Conservation (phyloP, 2,888 invertebrate species). For the Masnerella sp. region DNA sequence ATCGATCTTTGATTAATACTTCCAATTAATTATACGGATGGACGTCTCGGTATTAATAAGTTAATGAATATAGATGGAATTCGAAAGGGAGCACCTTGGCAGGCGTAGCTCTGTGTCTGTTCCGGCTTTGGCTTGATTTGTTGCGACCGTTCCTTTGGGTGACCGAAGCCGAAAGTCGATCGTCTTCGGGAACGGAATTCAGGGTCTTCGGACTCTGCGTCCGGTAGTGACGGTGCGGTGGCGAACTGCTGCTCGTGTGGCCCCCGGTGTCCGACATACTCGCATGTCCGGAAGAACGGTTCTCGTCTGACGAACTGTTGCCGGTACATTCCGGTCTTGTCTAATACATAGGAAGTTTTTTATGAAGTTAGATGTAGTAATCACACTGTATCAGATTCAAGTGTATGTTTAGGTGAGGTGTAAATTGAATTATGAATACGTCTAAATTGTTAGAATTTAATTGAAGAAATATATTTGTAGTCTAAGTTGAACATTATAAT, state of each 20-base stretch:
- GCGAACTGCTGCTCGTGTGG: slow-evolving; percentile 80
- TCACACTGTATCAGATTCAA: too few relatives aligned
- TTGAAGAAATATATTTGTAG: too few relatives aligned
- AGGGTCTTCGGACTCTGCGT: slow-evolving; percentile 79
- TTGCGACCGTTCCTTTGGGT: slow-evolving; percentile 83
- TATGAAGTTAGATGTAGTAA: not conserved
- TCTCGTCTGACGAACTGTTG: slow-evolving; percentile 92
- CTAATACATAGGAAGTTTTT: slow-evolving; percentile 63
- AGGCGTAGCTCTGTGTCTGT: slow-evolving; percentile 83
- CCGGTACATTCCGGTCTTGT: slow-evolving; percentile 83
- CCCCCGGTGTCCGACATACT: slow-evolving; percentile 95
- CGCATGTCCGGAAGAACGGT: slow-evolving; percentile 94
- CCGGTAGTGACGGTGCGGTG: slow-evolving; percentile 79
- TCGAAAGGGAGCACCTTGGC: slow-evolving; percentile 80
- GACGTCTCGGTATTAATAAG: too few relatives aligned
- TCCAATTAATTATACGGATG: too few relatives aligned
- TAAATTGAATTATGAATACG: too few relatives aligned
- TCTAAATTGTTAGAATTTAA: too few relatives aligned
- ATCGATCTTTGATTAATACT: slow-evolving; percentile 27
- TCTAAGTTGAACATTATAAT: too few relatives aligned
- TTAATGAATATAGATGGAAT: too few relatives aligned
- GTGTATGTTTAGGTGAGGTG: too few relatives aligned
- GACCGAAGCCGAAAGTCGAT: slow-evolving; percentile 82
- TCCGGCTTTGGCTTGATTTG: slow-evolving; percentile 81
- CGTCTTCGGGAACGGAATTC: slow-evolving; percentile 81